These are phyloP conservation scores for Conops quadrifasciatus DNA, from an alignment of 2,888 invertebrate species.

Conservation along the genomic window DNA sequence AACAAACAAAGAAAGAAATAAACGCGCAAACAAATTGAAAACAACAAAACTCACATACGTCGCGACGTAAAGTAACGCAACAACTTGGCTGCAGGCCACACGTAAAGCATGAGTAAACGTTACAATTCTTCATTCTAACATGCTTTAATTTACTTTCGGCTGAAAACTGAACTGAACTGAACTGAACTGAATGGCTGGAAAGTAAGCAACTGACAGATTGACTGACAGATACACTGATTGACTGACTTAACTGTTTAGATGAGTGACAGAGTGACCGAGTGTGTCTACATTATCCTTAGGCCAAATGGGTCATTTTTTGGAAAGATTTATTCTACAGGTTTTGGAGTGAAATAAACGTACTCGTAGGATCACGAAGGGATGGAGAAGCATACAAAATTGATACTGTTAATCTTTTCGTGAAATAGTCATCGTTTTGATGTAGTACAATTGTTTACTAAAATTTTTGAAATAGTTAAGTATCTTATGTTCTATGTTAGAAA, in stretches of 20 bases:
- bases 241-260: neutral
- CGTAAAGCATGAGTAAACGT: slow-evolving; percentile 31
- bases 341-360: too few relatives aligned
- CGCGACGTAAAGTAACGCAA: slow-evolving; percentile 46
- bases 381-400: too few relatives aligned
- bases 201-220: slow-evolving; percentile 9
- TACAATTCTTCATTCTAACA: slow-evolving; percentile 24
- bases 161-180: slow-evolving; percentile 19
- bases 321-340: too few relatives aligned
- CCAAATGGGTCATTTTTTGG: too few relatives aligned
- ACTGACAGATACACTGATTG: slow-evolving; percentile 12
- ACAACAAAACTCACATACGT: slow-evolving; percentile 36
- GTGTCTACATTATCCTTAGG: too few relatives aligned
- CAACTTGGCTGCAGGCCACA: slow-evolving; percentile 39
- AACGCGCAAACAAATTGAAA: neutral
- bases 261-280: neutral
- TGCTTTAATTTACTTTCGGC: slow-evolving; percentile 16
- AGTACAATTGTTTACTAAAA: too few relatives aligned
- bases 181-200: slow-evolving; percentile 53
- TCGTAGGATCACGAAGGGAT: too few relatives aligned
- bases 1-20: slow-evolving; percentile 2
- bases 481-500: too few relatives aligned
- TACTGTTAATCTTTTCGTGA: too few relatives aligned
- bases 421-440: too few relatives aligned
- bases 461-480: too few relatives aligned